A percentile compares a stretch with the other conserved stretches of the same genome.
Conservation (phyloP, 2,888 invertebrate genomes). For the Nephrotoma guestfalica region DNA sequence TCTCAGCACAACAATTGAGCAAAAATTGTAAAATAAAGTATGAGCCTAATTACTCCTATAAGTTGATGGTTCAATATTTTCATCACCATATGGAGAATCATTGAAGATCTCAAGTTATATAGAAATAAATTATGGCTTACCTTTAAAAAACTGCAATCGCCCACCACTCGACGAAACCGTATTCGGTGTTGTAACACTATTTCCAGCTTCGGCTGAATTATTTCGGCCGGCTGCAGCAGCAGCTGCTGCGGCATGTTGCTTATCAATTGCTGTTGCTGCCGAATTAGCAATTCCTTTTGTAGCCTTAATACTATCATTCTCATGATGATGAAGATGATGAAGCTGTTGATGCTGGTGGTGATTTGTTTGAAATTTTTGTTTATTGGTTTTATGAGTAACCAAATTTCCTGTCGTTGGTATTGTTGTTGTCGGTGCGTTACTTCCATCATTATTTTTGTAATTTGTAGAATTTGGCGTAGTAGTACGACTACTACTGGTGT, state of each 20-base stretch:
- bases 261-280: not conserved
- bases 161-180: slow-evolving; percentile 19
- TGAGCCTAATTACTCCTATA: no score
- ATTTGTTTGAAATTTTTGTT: not conserved
- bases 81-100: not conserved
- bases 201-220: slow-evolving; percentile 5
- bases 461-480: not conserved
- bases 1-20: no score
- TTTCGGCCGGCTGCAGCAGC: not conserved
- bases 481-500: not conserved
- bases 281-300: not conserved
- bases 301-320: not conserved
- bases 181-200: slow-evolving; percentile 1
- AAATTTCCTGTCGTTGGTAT: not conserved
- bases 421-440: not conserved
- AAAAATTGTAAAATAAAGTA: no score
- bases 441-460: not conserved
- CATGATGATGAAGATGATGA: not conserved
- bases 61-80: not conserved
- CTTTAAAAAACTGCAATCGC: slow-evolving; percentile 32
- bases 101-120: not conserved
- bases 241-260: not conserved
- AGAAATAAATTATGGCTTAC: slow-evolving; percentile 14
- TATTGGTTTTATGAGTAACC: not conserved
- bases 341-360: not conserved